Evolutionary conservation across 2,888 invertebrate genomes (phyloP).

Genomic region (Diplazon laetatorius): DNA sequence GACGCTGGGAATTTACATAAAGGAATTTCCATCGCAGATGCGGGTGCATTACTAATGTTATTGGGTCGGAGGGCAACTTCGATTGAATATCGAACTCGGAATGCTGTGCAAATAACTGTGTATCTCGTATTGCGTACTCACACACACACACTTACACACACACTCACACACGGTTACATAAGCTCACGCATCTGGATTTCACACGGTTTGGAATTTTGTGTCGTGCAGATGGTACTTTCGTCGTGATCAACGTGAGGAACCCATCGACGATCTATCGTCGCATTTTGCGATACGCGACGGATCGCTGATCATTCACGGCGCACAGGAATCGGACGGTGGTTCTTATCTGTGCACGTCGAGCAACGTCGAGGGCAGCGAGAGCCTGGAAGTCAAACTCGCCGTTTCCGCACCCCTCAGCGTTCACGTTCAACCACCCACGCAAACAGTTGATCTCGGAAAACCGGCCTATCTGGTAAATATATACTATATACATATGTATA

Average conservation of each 20-base stretch:
- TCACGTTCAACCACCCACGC: conserved; percentile 81
- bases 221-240: conserved; percentile 83
- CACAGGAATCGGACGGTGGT: conserved; percentile 83
- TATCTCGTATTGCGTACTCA: too few species aligned
- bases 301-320: conserved; percentile 83
- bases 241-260: conserved; percentile 83
- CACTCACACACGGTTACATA: too few species aligned
- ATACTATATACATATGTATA: background rate
- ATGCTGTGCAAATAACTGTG: background rate
- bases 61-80: conserved; percentile 16
- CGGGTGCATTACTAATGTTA: conserved; percentile 41
- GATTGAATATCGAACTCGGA: conserved; percentile 55
- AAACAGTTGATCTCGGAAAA: conserved; percentile 83
- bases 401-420: conserved; percentile 81
- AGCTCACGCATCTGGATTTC: background rate
- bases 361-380: conserved; percentile 84
- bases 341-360: conserved; percentile 84
- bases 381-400: conserved; percentile 83
- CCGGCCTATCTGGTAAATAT: conserved; percentile 83
- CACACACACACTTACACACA: too few species aligned
- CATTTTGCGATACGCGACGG: conserved; percentile 83
- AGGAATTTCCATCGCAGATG: conserved; percentile 2
- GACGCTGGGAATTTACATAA: too few species aligned
- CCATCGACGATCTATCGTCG: conserved; percentile 83
- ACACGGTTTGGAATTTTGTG: background rate